A percentile compares a stretch with the other conserved stretches of the same genome.
These are phyloP conservation scores for Misgurnus mizolepis DNA, from an alignment of 2,113 vertebrate species.

Conservation along the genomic window DNA sequence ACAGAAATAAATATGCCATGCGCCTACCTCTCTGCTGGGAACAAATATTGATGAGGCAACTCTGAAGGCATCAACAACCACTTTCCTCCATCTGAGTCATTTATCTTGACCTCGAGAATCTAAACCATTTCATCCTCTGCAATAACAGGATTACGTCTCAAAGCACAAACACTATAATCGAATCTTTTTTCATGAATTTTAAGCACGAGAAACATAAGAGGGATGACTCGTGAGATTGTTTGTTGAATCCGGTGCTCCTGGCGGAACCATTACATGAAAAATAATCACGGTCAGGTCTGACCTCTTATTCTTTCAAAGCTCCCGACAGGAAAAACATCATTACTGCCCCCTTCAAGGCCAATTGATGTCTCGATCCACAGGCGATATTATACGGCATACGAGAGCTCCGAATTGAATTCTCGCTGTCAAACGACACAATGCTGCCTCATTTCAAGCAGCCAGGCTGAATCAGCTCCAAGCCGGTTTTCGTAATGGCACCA, in stretches of 20 bases:
- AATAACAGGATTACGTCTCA: constrained; percentile 29
- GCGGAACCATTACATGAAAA: constrained; percentile 9
- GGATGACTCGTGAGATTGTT: constrained; percentile 7
- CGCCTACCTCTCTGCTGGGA: not conserved
- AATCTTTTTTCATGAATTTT: constrained; percentile 31
- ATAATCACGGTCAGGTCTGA: constrained; percentile 15
- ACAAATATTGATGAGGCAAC: constrained; percentile 34
- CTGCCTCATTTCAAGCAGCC: constrained; percentile 55
- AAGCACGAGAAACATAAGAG: constrained; percentile 12
- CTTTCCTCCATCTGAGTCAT: constrained; percentile 1
- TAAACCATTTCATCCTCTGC: constrained; percentile 14
- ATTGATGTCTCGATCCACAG: constrained; percentile 28
- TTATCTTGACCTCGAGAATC: constrained; percentile 19
- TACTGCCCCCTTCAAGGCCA: constrained; percentile 30
- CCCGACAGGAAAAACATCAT: constrained; percentile 34
- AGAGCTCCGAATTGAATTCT: constrained; percentile 47
- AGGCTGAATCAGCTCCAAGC: constrained; percentile 56
- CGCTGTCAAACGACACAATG: constrained; percentile 47
- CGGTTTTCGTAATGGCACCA: constrained; percentile 66
- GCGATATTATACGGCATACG: constrained; percentile 19
- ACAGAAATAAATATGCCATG: constrained; percentile 20
- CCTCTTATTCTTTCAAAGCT: constrained; percentile 30
- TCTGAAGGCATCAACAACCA: not conserved
- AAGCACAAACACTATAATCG: constrained; percentile 8
- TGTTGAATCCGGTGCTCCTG: constrained; percentile 8